These are phyloP conservation scores for Limosa lapponica DNA, from an alignment of 2,797 vertebrate species.

Conservation along the genomic window DNA sequence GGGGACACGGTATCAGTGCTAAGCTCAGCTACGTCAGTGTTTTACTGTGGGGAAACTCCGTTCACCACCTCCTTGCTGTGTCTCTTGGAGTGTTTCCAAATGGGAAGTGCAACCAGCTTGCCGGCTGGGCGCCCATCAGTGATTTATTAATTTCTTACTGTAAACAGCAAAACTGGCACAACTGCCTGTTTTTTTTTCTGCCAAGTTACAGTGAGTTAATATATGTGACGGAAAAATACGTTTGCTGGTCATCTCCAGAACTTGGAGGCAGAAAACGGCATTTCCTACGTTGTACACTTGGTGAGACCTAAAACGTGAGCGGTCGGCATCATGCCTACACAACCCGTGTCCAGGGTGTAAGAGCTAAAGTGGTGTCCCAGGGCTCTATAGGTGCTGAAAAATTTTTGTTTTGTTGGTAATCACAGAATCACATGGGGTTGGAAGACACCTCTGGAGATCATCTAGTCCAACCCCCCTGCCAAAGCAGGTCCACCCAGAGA, in stretches of 20 bases:
- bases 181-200: neutral
- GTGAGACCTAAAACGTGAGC: neutral
- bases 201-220: neutral
- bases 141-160: neutral
- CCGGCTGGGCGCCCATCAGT: neutral
- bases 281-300: neutral
- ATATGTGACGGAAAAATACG: neutral
- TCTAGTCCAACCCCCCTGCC: no score
- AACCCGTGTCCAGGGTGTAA: neutral
- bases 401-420: neutral
- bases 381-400: neutral
- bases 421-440: no score
- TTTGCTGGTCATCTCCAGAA: neutral
- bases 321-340: neutral
- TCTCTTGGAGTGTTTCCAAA: neutral
- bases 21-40: neutral
- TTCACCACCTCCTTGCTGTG: neutral
- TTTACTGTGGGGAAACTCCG: neutral
- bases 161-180: neutral
- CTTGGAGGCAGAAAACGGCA: neutral
- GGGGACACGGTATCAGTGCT: neutral
- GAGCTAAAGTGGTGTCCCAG: neutral
- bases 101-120: neutral
- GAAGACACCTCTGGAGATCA: no score
- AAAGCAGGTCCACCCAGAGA: no score